These are phyloP conservation scores for Discoglossus pictus DNA, from an alignment of 2,797 vertebrate species.

Conservation along the genomic window DNA sequence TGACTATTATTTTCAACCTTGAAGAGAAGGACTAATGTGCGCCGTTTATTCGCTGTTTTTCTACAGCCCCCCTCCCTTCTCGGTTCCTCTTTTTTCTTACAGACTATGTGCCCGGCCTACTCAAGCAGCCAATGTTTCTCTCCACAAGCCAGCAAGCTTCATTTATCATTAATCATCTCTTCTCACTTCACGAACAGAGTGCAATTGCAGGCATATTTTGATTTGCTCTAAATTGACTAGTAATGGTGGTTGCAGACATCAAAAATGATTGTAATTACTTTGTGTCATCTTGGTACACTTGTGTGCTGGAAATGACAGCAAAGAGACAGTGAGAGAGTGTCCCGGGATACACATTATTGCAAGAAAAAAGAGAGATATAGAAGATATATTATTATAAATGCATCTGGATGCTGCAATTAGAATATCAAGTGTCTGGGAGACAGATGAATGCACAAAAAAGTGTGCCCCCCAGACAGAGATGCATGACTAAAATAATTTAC, in stretches of 20 bases:
- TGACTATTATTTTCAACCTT: slow-evolving; percentile 47
- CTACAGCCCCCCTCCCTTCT: slow-evolving; percentile 8
- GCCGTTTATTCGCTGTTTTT: slow-evolving; percentile 4
- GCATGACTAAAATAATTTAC: slow-evolving; percentile 26
- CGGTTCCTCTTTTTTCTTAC: neutral
- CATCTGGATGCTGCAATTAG: slow-evolving; percentile 23
- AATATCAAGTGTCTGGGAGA: neutral
- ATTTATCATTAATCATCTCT: slow-evolving; percentile 57
- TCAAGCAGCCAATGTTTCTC: slow-evolving; percentile 54
- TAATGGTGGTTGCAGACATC: slow-evolving; percentile 57
- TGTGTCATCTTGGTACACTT: slow-evolving; percentile 34
- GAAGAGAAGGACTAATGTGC: slow-evolving; percentile 54
- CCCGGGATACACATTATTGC: slow-evolving; percentile 56
- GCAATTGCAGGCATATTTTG: slow-evolving; percentile 59
- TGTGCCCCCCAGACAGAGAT: slow-evolving; percentile 20
- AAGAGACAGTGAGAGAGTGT: slow-evolving; percentile 48
- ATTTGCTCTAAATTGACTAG: slow-evolving; percentile 61
- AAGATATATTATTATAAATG: slow-evolving; percentile 16
- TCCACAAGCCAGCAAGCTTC: slow-evolving; percentile 50
- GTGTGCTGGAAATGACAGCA: slow-evolving; percentile 47
- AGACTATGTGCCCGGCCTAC: slow-evolving; percentile 47
- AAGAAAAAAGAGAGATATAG: slow-evolving; percentile 56
- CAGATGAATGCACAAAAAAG: slow-evolving; percentile 1
- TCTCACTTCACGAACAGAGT: slow-evolving; percentile 55
- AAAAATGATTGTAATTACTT: slow-evolving; percentile 57